A percentile compares a stretch with the other conserved stretches of the same genome.
Conservation (phyloP, 2,888 invertebrate species). For the Tetragonisca angustula region DNA sequence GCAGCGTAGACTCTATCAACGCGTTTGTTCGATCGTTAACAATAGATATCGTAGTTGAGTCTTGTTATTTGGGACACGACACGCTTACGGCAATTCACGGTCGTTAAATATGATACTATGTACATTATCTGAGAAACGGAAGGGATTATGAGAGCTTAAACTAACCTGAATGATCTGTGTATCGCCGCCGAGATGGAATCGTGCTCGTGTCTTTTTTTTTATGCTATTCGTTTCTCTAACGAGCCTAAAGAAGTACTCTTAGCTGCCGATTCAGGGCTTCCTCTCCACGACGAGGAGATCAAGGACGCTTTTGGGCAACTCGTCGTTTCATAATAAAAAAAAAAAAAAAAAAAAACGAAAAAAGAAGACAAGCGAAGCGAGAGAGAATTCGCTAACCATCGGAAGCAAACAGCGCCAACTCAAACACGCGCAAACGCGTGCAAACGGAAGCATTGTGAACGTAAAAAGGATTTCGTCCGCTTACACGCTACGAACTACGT, state of each 20-base stretch:
- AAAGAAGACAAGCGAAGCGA: background rate
- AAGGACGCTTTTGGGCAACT: background rate
- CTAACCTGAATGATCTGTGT: background rate
- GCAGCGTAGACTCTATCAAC: background rate
- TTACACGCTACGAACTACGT: background rate
- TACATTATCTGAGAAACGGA: conserved; percentile 11
- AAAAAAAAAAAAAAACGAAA: too few species aligned
- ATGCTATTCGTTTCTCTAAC: conserved; percentile 5
- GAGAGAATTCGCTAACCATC: background rate
- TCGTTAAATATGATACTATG: background rate
- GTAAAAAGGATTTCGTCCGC: background rate
- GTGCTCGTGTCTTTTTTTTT: background rate
- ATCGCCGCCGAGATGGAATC: conserved; percentile 3
- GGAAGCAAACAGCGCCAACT: background rate
- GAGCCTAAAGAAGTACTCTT: conserved; percentile 8
- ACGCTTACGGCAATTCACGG: background rate
- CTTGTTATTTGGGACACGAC: background rate
- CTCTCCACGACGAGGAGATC: background rate
- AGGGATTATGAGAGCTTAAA: conserved; percentile 14
- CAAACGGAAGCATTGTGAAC: background rate
- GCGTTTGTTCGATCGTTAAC: background rate
- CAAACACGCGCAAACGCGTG: background rate
- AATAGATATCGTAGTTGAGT: background rate
- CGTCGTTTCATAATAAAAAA: background rate
- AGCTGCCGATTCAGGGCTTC: conserved; percentile 66